A percentile compares a stretch with the other conserved stretches of the same genome.
Evolutionary conservation across 2,888 invertebrate genomes (phyloP).

Genomic region (Andrena camellia): DNA sequence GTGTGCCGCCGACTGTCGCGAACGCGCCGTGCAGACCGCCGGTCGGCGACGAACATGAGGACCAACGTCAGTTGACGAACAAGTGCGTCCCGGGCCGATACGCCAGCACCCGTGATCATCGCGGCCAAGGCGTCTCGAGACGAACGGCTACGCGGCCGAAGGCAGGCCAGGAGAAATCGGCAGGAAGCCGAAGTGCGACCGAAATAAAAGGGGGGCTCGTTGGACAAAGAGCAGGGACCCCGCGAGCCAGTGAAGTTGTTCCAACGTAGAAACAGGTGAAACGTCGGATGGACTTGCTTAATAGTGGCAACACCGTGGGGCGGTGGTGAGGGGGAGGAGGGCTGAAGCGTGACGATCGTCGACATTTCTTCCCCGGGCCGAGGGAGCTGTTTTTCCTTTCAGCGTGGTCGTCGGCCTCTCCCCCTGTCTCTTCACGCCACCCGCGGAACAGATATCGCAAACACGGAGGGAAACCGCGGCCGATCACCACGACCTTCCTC

Average conservation of each 20-base stretch:
- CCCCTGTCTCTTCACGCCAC: slow-evolving; percentile 58
- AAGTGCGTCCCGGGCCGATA: slow-evolving; percentile 53
- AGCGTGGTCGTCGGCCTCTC: slow-evolving; percentile 63
- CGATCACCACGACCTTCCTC: neutral
- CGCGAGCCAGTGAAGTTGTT: slow-evolving; percentile 38
- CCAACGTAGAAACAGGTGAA: slow-evolving; percentile 50
- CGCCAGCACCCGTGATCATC: slow-evolving; percentile 35
- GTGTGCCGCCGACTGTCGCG: slow-evolving; percentile 50
- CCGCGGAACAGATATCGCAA: slow-evolving; percentile 26
- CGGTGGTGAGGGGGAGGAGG: slow-evolving; percentile 73
- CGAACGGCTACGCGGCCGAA: slow-evolving; percentile 27
- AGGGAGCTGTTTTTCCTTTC: slow-evolving; percentile 36
- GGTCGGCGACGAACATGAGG: slow-evolving; percentile 62
- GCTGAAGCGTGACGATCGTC: slow-evolving; percentile 59
- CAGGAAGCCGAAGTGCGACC: neutral
- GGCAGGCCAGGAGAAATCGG: slow-evolving; percentile 46
- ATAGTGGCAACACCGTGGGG: slow-evolving; percentile 41
- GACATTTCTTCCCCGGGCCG: slow-evolving; percentile 27
- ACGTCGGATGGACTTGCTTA: slow-evolving; percentile 66
- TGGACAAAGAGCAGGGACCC: neutral
- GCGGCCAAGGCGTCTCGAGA: slow-evolving; percentile 26
- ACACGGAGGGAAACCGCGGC: neutral
- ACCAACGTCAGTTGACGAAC: slow-evolving; percentile 69
- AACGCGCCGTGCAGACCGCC: slow-evolving; percentile 14
- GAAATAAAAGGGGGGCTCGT: neutral